Percentiles rank a stretch among this genome's conserved stretches.
phyloP scores from a whole-genome alignment of 1,140 invertebrate genomes.

The Heliconius nattereri region DNA sequence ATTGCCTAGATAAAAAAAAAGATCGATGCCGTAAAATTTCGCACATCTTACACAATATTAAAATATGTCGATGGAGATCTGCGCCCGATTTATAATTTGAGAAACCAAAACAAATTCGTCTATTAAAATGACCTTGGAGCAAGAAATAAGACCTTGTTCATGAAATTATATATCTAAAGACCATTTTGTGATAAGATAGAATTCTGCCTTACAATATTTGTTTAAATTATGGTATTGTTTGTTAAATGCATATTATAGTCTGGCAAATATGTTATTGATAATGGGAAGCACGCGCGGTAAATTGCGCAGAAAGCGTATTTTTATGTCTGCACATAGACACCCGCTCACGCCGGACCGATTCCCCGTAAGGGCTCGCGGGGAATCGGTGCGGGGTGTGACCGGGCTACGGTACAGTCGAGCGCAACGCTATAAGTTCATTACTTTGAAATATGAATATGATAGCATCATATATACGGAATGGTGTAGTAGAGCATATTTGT shows the following conservation, averaged over 20 bases:
- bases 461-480: too few species aligned
- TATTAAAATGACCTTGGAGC: conserved; percentile 29
- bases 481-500: too few species aligned
- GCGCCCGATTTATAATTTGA: neutral
- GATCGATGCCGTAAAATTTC: neutral
- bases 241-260: neutral
- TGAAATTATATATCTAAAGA: neutral
- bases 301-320: too few species aligned
- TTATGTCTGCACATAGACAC: too few species aligned
- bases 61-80: neutral
- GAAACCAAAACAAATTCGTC: conserved; percentile 9
- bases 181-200: neutral
- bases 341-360: too few species aligned
- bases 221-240: neutral
- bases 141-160: neutral
- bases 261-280: too few species aligned
- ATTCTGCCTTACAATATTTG: neutral
- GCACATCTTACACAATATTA: neutral
- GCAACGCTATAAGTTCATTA: too few species aligned
- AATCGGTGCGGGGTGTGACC: too few species aligned
- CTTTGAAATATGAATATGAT: too few species aligned
- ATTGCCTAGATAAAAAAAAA: neutral
- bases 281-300: too few species aligned
- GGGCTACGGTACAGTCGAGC: too few species aligned
- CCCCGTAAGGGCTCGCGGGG: too few species aligned